Evolutionary conservation across 2,888 invertebrate genomes (phyloP).

Genomic region (Nephrocerus scutellatus): DNA sequence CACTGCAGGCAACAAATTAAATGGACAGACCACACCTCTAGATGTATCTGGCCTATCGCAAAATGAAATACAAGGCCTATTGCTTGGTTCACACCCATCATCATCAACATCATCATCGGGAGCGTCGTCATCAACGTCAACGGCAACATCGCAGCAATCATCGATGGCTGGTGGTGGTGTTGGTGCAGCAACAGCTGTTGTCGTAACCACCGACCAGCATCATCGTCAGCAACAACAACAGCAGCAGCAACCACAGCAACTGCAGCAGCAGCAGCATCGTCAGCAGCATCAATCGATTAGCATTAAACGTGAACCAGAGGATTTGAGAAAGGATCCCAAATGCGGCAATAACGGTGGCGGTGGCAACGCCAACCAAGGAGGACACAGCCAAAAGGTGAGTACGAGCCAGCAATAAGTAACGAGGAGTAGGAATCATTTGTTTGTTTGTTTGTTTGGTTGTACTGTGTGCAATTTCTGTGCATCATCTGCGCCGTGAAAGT

Average conservation of each 20-base stretch:
- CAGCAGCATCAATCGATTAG: constrained; percentile 41
- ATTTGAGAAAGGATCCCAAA: constrained; percentile 48
- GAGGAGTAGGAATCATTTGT: neutral
- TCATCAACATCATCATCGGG: constrained; percentile 34
- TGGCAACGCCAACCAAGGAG: constrained; percentile 24
- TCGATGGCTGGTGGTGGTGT: constrained; percentile 24
- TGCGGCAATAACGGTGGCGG: constrained; percentile 36
- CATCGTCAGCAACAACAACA: constrained; percentile 26
- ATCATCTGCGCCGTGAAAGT: too few species aligned
- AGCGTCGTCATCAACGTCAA: constrained; percentile 38
- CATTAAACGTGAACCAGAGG: constrained; percentile 49
- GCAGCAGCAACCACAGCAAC: constrained; percentile 29
- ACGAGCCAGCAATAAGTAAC: constrained; percentile 2
- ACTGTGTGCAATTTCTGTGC: neutral
- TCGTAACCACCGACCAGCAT: constrained; percentile 39
- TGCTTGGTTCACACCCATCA: constrained; percentile 49
- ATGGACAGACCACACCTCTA: constrained; percentile 50
- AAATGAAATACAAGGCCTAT: constrained; percentile 50
- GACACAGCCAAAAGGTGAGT: constrained; percentile 47
- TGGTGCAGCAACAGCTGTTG: constrained; percentile 35
- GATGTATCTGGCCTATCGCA: constrained; percentile 50
- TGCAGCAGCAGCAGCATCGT: constrained; percentile 30
- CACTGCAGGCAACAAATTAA: constrained; percentile 43
- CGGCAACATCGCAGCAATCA: constrained; percentile 38
- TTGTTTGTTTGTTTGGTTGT: neutral